These are phyloP conservation scores for Sceliomorpha sp. DNA, from an alignment of 2,888 invertebrate genomes.

Conservation along the genomic window DNA sequence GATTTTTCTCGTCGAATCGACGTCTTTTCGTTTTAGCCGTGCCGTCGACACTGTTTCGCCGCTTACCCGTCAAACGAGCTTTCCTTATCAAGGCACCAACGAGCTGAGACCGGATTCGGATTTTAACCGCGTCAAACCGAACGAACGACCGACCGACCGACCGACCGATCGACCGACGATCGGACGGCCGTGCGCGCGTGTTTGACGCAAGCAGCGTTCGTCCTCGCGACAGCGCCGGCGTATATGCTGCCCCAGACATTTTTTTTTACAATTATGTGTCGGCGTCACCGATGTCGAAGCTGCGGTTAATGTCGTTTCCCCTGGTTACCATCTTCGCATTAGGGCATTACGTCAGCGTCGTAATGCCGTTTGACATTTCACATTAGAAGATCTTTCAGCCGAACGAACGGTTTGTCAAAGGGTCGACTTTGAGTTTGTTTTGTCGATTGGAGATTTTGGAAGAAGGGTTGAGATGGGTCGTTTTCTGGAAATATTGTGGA, in stretches of 20 bases:
- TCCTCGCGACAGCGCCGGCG: too few species aligned
- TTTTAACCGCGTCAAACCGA: too few species aligned
- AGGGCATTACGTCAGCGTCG: slow-evolving; percentile 8
- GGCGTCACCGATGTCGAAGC: background rate
- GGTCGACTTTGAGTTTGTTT: too few species aligned
- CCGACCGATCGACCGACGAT: too few species aligned
- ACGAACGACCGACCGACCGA: too few species aligned
- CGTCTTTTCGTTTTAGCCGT: slow-evolving; percentile 3
- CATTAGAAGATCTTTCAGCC: slow-evolving; percentile 8
- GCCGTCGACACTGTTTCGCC: background rate
- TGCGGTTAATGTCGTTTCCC: too few species aligned
- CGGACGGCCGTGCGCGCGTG: slow-evolving; percentile 1
- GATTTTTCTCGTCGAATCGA: background rate
- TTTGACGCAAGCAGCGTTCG: too few species aligned
- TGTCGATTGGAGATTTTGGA: too few species aligned
- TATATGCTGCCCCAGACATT: too few species aligned
- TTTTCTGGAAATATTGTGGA: too few species aligned
- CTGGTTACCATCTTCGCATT: background rate
- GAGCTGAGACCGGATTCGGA: background rate
- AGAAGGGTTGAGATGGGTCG: too few species aligned
- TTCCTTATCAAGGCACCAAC: slow-evolving; percentile 37
- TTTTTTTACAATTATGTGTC: background rate
- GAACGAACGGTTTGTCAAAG: too few species aligned
- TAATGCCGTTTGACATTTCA: slow-evolving; percentile 10
- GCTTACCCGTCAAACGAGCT: slow-evolving; percentile 2